Evolutionary conservation across 2,888 invertebrate genomes (phyloP).

Genomic region (Apodemia mormo): DNA sequence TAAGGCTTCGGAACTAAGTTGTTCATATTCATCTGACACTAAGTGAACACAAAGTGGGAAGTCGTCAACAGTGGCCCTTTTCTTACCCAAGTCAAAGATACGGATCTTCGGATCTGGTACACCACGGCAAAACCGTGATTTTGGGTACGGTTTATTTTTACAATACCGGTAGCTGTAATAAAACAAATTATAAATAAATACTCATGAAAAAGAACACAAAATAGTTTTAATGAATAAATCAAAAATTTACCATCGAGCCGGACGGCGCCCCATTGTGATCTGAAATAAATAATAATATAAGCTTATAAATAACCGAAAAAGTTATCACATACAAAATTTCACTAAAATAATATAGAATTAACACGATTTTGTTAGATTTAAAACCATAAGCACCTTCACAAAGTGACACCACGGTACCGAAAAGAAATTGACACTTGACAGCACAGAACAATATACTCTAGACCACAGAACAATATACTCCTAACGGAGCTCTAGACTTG

Average conservation of each 20-base stretch:
- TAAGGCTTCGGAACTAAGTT: constrained; percentile 98
- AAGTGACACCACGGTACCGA: constrained; percentile 66
- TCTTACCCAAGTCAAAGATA: constrained; percentile 99
- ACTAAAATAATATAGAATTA: constrained; percentile 42
- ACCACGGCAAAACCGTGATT: constrained; percentile 99
- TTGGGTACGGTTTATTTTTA: constrained; percentile 99
- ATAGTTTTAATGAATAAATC: neutral
- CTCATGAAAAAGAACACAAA: constrained; percentile 28
- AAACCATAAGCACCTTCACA: constrained; percentile 69
- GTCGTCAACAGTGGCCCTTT: constrained; percentile 98
- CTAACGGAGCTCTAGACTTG: no score
- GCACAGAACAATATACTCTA: no score
- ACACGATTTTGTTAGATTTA: constrained; percentile 60
- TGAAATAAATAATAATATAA: constrained; percentile 69
- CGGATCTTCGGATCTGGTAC: constrained; percentile 99
- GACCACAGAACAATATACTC: no score
- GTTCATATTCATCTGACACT: constrained; percentile 99
- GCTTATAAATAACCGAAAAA: constrained; percentile 47
- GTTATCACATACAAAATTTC: constrained; percentile 35
- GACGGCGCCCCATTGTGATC: constrained; percentile 97
- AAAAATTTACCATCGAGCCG: constrained; percentile 96
- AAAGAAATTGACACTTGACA: constrained; percentile 17
- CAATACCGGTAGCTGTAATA: constrained; percentile 97
- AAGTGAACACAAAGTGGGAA: constrained; percentile 99
- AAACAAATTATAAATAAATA: constrained; percentile 36